Evolutionary conservation across 1,140 invertebrate genomes (phyloP), one percentile per base, ranked within the genome.

Genomic region (Pararge aegeria): DNA sequence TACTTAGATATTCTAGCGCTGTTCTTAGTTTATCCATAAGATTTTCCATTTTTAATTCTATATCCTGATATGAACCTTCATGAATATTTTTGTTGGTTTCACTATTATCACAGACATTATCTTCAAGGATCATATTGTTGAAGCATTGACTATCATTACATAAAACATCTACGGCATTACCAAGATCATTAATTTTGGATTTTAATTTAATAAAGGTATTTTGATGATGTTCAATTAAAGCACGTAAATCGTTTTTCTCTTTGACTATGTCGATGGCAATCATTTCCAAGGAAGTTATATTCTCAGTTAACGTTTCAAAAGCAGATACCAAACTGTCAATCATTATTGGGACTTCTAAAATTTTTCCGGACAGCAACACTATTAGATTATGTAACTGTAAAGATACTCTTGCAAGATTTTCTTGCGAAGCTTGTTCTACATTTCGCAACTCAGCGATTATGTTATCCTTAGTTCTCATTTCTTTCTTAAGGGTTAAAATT

Each of bases 351-450:
- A 75, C 50, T 29, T 73, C 73, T 53, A 71, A 54, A 13, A 74
- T 72, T 55, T 77, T 65, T 12, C 68, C 71, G 20, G 71, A 66
- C 42, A 85, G 57, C 42, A 70, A 56, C 5, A 10, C 20, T n/a
- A 80, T 50, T 24, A 82, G 73, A 52, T 64, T 50, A 58, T 77
- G 66, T 52, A 82, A 34, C 66, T 82, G 78, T 21, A 34, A 44
- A 61, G 75, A 78, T 12, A 64, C 73, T 57, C 61, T 69, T 15
- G 62, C 37, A 16, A 83, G 40, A 58, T 73, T 54, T 58, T 75
- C 67, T 53, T 75, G 50, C 12, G 57, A 40, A 61, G 70, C 57
- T 34, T 56, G 37, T 7, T 73, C 51, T 30, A 68, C 20, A 21
- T 73, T 69, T 19, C 64, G 59, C 3, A 80, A 20, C 10, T 46